phyloP scores from a whole-genome alignment of 2,113 vertebrate species.

The Alethe castanea region DNA sequence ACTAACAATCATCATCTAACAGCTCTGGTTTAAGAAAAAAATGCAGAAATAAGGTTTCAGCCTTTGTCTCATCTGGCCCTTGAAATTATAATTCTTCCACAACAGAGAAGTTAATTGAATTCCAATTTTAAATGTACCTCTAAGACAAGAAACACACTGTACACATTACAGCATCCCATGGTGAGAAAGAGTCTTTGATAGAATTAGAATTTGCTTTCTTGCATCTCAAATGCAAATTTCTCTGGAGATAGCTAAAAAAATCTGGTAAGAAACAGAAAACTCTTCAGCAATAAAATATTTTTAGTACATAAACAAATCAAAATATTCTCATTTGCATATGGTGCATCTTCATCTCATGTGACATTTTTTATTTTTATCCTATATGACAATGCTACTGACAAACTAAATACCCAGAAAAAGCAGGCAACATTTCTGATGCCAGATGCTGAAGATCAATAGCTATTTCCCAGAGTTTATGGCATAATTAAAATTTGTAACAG shows the following conservation, averaged over 20 bases:
- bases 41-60: not conserved
- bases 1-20: not conserved
- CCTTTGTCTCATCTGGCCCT: not conserved
- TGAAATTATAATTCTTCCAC: not conserved
- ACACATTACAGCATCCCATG: not conserved
- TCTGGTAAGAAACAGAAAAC: not conserved
- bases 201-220: conserved; percentile 5
- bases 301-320: conserved; percentile 41
- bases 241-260: conserved; percentile 27
- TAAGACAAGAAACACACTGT: not conserved
- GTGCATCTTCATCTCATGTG: conserved; percentile 23
- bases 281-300: conserved; percentile 42
- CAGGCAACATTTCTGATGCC: conserved; percentile 54
- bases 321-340: conserved; percentile 43
- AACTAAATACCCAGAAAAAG: conserved; percentile 49
- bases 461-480: conserved; percentile 76
- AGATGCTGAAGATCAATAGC: conserved; percentile 79
- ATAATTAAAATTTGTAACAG: conserved; percentile 82
- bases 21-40: not conserved
- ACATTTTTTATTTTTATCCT: conserved; percentile 59
- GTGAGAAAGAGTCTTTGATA: conserved; percentile 33
- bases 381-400: conserved; percentile 32
- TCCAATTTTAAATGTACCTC: not conserved
- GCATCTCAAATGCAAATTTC: conserved; percentile 39
- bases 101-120: not conserved